Base-by-base conservation (phyloP, 2,113 vertebrate species). In the Podarcis muralis region DNA sequence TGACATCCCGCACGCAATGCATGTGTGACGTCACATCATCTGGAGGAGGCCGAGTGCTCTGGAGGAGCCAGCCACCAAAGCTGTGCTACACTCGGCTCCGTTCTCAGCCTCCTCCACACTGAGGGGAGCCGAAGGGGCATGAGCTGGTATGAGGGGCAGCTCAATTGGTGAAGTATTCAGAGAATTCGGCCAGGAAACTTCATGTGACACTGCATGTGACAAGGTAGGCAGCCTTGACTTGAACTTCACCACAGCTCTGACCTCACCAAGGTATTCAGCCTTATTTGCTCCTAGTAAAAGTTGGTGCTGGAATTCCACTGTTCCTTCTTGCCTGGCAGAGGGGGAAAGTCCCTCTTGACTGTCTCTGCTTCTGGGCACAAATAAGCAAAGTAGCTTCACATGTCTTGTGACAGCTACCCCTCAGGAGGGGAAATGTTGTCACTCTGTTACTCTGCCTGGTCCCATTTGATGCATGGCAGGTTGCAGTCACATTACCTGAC, bases 261-360 rank as follows among this genome's bases (percentile, higher is more conserved):
- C 68, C 15, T 22, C 32, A 23, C 75, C 25, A 11, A 74, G 37
- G 5, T 82, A 82, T 48, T 65, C n/a, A 20, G 27, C 6, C 20
- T 77, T 75, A 20, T 53, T 2, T 53, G 25, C 35, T 83, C 71
- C 22, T 72, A 27, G 23, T 53, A 20, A 43, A 25, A 53, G 9
- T 35, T 76, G 68, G 32, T 12, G 71, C 59, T 76, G 27, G 37
- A 48, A 66, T 83, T 65, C 71, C 62, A 66, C 13, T 83, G 57
- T 77, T 77, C 57, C 23, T 83, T 88, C 74, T 27, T 35, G 23
- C 23, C 22, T 35, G 40, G 15, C 32, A 0, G 4, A 9, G 15
- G 68, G 72, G 87, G 30, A 40, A 83, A 88, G 72, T 68, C n/a
- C 81, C 81, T 76, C 20, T 71, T 16, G 40, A 83, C 59, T 77